These are phyloP conservation scores for Equus quagga DNA, from an alignment of 2,113 vertebrate genomes.

Conservation along the genomic window DNA sequence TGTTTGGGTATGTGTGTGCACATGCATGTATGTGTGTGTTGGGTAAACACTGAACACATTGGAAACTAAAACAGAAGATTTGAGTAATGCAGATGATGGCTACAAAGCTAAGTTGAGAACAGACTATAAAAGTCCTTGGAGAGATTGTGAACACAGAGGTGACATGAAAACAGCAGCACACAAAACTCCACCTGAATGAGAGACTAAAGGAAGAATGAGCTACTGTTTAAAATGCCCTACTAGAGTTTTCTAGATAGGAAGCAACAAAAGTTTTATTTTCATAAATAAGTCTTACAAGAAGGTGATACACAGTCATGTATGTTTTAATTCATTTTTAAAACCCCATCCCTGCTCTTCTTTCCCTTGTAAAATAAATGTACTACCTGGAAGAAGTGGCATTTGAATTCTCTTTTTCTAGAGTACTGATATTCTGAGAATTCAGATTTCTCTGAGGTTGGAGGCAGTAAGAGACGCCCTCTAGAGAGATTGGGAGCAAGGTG, in stretches of 20 bases:
- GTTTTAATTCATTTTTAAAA: conserved; percentile 33
- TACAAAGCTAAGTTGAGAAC: neutral
- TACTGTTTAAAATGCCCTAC: neutral
- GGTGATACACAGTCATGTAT: neutral
- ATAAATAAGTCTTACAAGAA: neutral
- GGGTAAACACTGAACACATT: neutral
- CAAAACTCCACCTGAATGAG: neutral
- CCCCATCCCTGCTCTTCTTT: neutral
- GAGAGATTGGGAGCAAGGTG: neutral
- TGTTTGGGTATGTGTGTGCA: neutral
- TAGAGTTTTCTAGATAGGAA: neutral
- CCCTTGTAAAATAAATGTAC: neutral
- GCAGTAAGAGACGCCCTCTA: neutral
- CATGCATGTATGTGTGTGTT: neutral
- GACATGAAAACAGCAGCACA: conserved; percentile 21
- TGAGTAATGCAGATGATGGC: neutral
- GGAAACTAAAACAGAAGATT: neutral
- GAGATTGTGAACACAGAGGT: conserved; percentile 8
- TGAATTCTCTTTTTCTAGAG: conserved; percentile 12
- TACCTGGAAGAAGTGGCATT: neutral
- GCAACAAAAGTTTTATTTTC: neutral
- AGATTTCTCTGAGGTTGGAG: neutral
- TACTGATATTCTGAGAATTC: conserved; percentile 19
- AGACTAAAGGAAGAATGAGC: neutral
- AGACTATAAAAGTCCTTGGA: neutral